Conservation (phyloP, 2,113 vertebrate genomes). For the Saimiri boliviensis region DNA sequence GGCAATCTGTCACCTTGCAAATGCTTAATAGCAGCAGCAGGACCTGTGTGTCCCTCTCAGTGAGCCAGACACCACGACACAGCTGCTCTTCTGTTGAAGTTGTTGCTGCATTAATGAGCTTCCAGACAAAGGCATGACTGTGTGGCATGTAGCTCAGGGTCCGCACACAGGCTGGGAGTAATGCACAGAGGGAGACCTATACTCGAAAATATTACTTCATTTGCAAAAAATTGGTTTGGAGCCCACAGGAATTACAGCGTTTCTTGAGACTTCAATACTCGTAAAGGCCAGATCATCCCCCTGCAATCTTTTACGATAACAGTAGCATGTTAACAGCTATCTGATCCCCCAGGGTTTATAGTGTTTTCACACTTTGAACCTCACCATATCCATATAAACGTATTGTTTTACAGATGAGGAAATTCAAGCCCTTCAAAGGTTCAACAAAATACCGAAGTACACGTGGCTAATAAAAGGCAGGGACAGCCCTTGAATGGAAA, state of each 20-base stretch:
- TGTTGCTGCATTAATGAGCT: conserved; percentile 55
- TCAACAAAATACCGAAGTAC: background rate
- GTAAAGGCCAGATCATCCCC: background rate
- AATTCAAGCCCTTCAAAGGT: background rate
- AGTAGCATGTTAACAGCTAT: background rate
- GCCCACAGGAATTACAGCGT: background rate
- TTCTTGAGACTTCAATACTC: background rate
- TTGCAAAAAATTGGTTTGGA: background rate
- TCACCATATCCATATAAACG: background rate
- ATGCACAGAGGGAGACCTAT: background rate
- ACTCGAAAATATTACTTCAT: background rate
- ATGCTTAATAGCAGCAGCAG: conserved; percentile 44
- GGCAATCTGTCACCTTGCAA: conserved; percentile 71
- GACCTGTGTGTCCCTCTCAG: conserved; percentile 61
- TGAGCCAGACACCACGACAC: conserved; percentile 34
- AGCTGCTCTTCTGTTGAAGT: conserved; percentile 68
- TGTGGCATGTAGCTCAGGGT: background rate
- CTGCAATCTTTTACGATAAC: background rate
- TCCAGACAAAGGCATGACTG: conserved; percentile 70
- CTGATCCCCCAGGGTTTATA: background rate
- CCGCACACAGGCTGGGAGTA: background rate
- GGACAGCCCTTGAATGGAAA: accelerated
- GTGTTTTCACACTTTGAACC: background rate
- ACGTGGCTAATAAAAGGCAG: background rate
- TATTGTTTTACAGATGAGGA: background rate